A percentile compares a stretch with the other conserved stretches of the same genome.
Evolutionary conservation across 2,888 invertebrate species (phyloP).

Genomic region (Temnothorax rugatulus): DNA sequence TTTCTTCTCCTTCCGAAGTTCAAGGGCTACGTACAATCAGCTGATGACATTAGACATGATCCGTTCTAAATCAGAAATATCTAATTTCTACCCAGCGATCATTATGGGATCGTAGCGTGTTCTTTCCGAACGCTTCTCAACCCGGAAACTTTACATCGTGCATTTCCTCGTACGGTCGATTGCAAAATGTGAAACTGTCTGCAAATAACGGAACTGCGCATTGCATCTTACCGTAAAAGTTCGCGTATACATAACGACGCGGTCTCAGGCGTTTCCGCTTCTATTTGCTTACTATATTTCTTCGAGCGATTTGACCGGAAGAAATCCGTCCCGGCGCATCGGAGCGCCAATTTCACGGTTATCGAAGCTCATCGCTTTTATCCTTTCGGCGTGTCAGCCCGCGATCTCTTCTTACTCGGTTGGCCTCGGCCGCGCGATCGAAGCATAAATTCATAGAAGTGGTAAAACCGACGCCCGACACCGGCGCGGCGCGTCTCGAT

Average conservation of each 20-base stretch:
- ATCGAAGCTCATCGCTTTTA: slow-evolving; percentile 60
- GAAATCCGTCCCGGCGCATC: slow-evolving; percentile 50
- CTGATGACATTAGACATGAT: background rate
- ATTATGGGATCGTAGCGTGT: background rate
- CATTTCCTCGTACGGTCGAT: background rate
- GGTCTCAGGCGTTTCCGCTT: slow-evolving; percentile 12
- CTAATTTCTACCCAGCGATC: background rate
- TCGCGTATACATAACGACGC: background rate
- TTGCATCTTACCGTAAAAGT: background rate
- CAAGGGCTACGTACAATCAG: slow-evolving; percentile 29
- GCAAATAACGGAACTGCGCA: slow-evolving; percentile 7
- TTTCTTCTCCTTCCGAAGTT: slow-evolving; percentile 23
- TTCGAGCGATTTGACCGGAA: slow-evolving; percentile 46
- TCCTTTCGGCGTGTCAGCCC: slow-evolving; percentile 39
- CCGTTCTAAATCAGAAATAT: background rate
- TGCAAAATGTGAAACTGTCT: background rate
- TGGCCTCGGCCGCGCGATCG: slow-evolving; percentile 4
- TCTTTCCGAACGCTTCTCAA: background rate
- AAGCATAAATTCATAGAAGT: slow-evolving; percentile 53
- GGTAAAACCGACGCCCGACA: slow-evolving; percentile 44
- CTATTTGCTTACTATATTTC: slow-evolving; percentile 53
- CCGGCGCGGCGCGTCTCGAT: slow-evolving; percentile 27
- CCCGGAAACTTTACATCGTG: background rate
- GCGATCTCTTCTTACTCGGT: slow-evolving; percentile 33
- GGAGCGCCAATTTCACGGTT: slow-evolving; percentile 67